These are phyloP conservation scores for Erethizon dorsatum DNA, from an alignment of 2,797 vertebrate genomes.

Conservation along the genomic window DNA sequence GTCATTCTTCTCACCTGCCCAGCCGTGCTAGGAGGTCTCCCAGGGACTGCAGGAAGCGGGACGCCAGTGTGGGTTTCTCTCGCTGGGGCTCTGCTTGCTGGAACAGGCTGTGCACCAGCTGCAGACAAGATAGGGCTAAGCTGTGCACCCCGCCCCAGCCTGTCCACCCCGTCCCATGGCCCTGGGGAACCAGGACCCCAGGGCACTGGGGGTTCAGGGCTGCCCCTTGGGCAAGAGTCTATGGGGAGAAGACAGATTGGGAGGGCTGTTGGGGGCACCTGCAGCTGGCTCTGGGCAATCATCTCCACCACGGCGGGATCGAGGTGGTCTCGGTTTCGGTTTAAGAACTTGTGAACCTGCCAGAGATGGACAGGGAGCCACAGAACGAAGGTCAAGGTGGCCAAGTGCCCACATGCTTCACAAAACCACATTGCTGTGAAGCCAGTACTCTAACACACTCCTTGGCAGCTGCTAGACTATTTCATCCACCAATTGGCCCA, in stretches of 20 bases:
- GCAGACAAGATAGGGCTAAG: neutral
- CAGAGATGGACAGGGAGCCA: neutral
- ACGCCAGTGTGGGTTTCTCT: slow-evolving; percentile 89
- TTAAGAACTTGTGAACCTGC: slow-evolving; percentile 96
- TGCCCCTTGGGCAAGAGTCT: neutral
- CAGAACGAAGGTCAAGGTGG: neutral
- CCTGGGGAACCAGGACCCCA: neutral
- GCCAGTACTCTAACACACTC: no score
- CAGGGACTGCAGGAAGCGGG: slow-evolving; percentile 94
- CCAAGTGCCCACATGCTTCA: no score
- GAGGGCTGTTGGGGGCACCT: slow-evolving; percentile 88
- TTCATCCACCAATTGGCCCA: neutral
- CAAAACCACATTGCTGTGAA: neutral
- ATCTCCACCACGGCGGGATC: slow-evolving; percentile 93
- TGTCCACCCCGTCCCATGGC: neutral
- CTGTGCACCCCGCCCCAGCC: neutral
- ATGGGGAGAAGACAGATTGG: neutral
- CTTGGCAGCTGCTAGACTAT: neutral
- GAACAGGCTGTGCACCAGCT: slow-evolving; percentile 95
- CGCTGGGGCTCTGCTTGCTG: slow-evolving; percentile 90
- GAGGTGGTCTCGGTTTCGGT: slow-evolving; percentile 95
- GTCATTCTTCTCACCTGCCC: slow-evolving; percentile 90
- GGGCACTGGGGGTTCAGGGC: neutral
- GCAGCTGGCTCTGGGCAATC: slow-evolving; percentile 93
- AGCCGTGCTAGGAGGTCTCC: slow-evolving; percentile 92